Conservation (phyloP, 2,797 vertebrate genomes). For the Arctocebus calabarensis region DNA sequence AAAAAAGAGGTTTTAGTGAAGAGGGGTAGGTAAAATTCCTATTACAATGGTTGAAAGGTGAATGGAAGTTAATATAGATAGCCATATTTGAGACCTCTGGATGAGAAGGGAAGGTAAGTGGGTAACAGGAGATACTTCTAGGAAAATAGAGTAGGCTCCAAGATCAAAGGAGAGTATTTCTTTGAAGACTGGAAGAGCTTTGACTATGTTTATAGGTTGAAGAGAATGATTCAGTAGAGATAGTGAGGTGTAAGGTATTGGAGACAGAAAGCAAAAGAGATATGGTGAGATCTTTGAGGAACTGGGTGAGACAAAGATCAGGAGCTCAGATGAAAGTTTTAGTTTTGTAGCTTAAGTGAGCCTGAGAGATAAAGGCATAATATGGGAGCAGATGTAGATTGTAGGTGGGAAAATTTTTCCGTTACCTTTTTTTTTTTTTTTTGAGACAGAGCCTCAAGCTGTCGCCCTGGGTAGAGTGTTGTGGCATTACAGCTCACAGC, state of each 20-base stretch:
- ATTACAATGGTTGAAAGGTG: conserved; percentile 1
- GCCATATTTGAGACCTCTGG: neutral
- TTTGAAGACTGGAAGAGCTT: conserved; percentile 17
- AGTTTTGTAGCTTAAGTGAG: neutral
- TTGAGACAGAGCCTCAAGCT: no score
- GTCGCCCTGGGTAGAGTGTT: no score
- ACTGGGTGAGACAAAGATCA: neutral
- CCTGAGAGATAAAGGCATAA: neutral
- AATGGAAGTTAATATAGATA: conserved; percentile 36
- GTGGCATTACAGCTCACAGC: no score
- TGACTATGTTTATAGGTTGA: neutral
- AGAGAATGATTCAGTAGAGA: neutral
- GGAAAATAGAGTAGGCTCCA: neutral
- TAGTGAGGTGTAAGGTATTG: neutral
- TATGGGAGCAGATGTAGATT: neutral
- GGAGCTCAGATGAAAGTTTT: neutral
- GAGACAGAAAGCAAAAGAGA: conserved; percentile 27
- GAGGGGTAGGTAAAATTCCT: neutral
- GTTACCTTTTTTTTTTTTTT: no score
- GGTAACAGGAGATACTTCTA: neutral
- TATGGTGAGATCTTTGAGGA: neutral
- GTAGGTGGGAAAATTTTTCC: conserved; percentile 3
- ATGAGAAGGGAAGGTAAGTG: conserved; percentile 4
- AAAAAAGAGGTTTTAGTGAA: neutral
- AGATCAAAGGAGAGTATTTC: neutral